Percentiles rank a stretch among this genome's conserved stretches.
These are phyloP conservation scores for Thamnophis elegans DNA, from an alignment of 2,797 vertebrate species.

Conservation along the genomic window DNA sequence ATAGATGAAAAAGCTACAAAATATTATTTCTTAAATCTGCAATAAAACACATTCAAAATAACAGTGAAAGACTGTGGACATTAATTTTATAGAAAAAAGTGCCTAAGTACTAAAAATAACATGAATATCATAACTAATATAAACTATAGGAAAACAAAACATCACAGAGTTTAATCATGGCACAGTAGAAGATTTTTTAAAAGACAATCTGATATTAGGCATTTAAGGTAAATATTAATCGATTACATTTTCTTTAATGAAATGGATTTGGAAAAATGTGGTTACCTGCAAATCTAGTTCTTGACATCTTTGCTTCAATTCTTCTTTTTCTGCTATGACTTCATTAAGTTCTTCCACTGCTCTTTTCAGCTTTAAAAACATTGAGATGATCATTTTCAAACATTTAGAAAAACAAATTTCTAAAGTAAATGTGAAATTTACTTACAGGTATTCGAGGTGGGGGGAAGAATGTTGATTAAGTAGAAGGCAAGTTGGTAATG, in stretches of 20 bases:
- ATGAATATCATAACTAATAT: neutral
- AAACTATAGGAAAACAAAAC: neutral
- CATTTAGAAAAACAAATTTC: conserved; percentile 2
- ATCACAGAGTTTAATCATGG: neutral
- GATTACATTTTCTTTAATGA: neutral
- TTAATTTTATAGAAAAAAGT: neutral
- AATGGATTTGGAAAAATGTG: neutral
- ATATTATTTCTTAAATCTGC: neutral
- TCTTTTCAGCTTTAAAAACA: conserved; percentile 83
- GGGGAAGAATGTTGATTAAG: neutral
- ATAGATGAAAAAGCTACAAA: neutral
- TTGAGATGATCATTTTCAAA: neutral
- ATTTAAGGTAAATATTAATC: neutral
- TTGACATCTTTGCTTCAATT: conserved; percentile 88
- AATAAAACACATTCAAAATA: neutral
- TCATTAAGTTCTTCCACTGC: conserved; percentile 84
- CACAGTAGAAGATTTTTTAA: neutral
- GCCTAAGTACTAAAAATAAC: neutral
- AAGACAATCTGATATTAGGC: neutral
- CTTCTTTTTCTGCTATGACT: conserved; percentile 86
- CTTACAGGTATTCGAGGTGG: neutral
- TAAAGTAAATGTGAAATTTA: neutral
- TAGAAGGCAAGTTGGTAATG: neutral
- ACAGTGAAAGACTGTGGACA: neutral
- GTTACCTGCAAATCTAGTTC: conserved; percentile 93